Percentiles rank a stretch among this genome's conserved stretches.
These are phyloP conservation scores for Henricia sp. DNA, from an alignment of 53 echinoderm and acorn worm species.

Conservation along the genomic window DNA sequence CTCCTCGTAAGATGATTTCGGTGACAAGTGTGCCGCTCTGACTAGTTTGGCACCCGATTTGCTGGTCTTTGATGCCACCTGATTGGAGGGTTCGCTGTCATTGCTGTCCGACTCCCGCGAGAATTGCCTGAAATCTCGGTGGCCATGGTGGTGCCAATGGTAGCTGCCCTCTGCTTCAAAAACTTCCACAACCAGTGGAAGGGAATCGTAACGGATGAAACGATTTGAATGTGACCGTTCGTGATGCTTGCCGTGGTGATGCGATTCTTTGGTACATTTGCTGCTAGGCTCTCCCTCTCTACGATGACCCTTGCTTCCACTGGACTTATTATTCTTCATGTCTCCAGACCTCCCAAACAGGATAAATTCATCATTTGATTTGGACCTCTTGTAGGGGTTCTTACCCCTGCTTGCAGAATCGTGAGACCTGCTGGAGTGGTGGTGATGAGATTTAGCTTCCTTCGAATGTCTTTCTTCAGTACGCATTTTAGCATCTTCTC, in stretches of 20 bases:
- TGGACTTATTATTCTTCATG: slow-evolving; percentile 52
- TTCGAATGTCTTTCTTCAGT: slow-evolving; percentile 39
- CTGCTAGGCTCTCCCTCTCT: slow-evolving; percentile 42
- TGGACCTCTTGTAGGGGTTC: slow-evolving; percentile 70
- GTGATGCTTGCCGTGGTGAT: slow-evolving; percentile 61
- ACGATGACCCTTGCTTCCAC: slow-evolving; percentile 48
- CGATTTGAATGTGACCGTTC: slow-evolving; percentile 78
- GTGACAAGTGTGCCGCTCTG: slow-evolving; percentile 51
- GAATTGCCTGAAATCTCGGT: slow-evolving; percentile 69
- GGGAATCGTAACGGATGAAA: slow-evolving; percentile 93
- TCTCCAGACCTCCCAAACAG: slow-evolving; percentile 46
- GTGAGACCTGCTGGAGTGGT: slow-evolving; percentile 55
- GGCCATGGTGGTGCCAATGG: slow-evolving; percentile 64
- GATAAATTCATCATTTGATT: slow-evolving; percentile 76
- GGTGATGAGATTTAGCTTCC: slow-evolving; percentile 43
- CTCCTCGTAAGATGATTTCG: slow-evolving; percentile 67
- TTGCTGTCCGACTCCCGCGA: slow-evolving; percentile 67
- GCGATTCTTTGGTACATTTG: slow-evolving; percentile 52
- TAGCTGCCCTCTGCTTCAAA: slow-evolving; percentile 89
- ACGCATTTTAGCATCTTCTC: background rate
- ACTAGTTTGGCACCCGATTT: slow-evolving; percentile 66
- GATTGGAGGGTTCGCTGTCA: slow-evolving; percentile 65
- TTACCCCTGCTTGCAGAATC: slow-evolving; percentile 31
- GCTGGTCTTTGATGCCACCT: slow-evolving; percentile 35
- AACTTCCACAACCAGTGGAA: slow-evolving; percentile 96